Evolutionary conservation across 2,888 invertebrate genomes (phyloP), one percentile per base, ranked within the genome.

Genomic region (Euclidia mi): DNA sequence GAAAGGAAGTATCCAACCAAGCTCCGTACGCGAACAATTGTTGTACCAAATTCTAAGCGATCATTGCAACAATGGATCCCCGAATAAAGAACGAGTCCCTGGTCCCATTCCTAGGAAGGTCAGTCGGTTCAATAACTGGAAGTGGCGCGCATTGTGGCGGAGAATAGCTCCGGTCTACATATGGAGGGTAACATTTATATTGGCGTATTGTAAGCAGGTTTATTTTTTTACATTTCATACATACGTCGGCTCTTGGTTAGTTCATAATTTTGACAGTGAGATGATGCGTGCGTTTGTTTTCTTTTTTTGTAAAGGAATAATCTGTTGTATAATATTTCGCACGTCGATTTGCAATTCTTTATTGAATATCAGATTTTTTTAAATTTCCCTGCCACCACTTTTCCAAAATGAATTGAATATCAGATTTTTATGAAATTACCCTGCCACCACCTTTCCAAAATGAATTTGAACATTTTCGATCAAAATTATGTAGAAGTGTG

Each of bases 21-120:
- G n/a, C 20, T 7, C 6, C 20, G 20, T 25, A 7, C 20, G 7
- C 20, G 7, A 25, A 3, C 4, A 11, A 10, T 9, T 42, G 15
- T 9, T 42, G 15, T 12, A 18, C 11, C 2, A 3, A 10, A 17
- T n/a, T 18, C 29, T 14, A 15, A 34, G 12, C 11, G 14, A 9
- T 25, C 35, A 25, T 25, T 3, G 1, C 20, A 25, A 25, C 20
- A 25, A 25, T 25, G 20, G 20, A 7, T 25, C 6, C 20, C 20
- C 1, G 2, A 46, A 18, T 11, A 46, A 46, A 42, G 31, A 46
- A 46, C 29, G 31, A 15, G 9, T 25, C 20, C 20, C 15, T 11
- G 12, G 11, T 25, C 45, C 25, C 20, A 35, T 25, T 35, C 9
- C 20, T 29, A 9, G 35, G 20, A 46, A 46, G 35, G 28, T 46